phyloP scores from a whole-genome alignment of 2,113 vertebrate genomes.

The Galeopterus variegatus region DNA sequence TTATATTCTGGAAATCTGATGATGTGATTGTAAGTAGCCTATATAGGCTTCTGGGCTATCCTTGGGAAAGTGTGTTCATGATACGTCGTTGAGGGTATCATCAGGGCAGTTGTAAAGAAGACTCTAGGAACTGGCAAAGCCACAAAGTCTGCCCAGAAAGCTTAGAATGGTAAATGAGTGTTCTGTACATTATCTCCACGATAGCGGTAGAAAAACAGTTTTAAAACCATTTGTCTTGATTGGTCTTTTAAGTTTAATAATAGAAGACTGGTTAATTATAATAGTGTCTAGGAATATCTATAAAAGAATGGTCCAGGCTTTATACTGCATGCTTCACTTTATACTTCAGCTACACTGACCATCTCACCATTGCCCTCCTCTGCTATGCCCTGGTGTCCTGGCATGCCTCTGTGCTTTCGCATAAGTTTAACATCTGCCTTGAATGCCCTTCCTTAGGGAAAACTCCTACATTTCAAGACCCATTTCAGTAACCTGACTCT shows the following conservation, averaged over 20 bases:
- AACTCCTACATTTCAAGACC: not conserved
- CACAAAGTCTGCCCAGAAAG: not conserved
- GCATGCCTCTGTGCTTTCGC: not conserved
- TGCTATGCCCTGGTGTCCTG: not conserved
- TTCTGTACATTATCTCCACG: not conserved
- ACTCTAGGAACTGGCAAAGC: not conserved
- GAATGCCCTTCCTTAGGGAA: not conserved
- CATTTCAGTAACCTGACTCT: constrained; percentile 3
- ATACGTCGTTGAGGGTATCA: not conserved
- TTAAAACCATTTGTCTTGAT: not conserved
- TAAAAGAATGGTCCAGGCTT: not conserved
- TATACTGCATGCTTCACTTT: not conserved
- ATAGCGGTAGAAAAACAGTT: not conserved
- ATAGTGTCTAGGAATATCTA: not conserved
- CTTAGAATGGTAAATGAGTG: not conserved
- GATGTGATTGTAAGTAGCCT: not conserved
- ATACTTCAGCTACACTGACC: not conserved
- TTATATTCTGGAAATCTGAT: not conserved
- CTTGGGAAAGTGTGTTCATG: not conserved
- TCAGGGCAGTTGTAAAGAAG: not conserved
- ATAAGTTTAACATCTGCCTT: not conserved
- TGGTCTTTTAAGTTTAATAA: constrained; percentile 35
- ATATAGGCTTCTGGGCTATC: not conserved
- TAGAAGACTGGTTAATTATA: not conserved
- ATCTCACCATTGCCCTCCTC: not conserved